Conservation (phyloP, 2,888 invertebrate species). For the Gortyna flavago region DNA sequence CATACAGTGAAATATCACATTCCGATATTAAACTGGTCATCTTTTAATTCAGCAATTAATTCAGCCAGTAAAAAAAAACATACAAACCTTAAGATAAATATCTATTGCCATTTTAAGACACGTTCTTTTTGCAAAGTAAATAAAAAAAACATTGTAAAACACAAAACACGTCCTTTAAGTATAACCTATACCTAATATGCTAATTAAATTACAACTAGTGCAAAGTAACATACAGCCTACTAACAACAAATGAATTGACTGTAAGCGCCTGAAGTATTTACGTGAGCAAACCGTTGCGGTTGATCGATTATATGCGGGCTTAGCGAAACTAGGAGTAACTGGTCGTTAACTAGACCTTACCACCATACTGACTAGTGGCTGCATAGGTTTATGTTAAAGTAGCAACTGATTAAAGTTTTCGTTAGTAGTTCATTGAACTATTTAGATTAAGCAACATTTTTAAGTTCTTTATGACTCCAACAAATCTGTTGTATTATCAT, state of each 20-base stretch:
- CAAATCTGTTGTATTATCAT: not conserved
- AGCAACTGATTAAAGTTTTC: not conserved
- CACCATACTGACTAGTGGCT: not conserved
- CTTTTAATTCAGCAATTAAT: not conserved
- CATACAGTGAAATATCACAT: not conserved
- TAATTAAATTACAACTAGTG: no score
- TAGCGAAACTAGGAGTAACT: conserved; percentile 14
- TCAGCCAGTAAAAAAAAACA: not conserved
- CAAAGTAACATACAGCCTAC: not conserved
- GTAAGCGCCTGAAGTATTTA: conserved; percentile 56
- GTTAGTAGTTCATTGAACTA: not conserved
- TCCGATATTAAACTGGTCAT: not conserved
- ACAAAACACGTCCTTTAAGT: not conserved
- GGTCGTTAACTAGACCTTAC: not conserved
- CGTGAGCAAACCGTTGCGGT: conserved; percentile 43
- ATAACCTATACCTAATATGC: not conserved
- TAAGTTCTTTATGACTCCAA: not conserved
- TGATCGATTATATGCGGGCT: conserved; percentile 39
- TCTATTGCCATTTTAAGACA: not conserved
- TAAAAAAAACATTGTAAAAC: no score
- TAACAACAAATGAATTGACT: conserved; percentile 29
- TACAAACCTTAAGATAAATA: not conserved
- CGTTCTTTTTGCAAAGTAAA: not conserved
- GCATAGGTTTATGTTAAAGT: not conserved
- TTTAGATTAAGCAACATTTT: not conserved